Conservation (phyloP, 2,888 invertebrate species). For the Nephrotoma guestfalica region DNA sequence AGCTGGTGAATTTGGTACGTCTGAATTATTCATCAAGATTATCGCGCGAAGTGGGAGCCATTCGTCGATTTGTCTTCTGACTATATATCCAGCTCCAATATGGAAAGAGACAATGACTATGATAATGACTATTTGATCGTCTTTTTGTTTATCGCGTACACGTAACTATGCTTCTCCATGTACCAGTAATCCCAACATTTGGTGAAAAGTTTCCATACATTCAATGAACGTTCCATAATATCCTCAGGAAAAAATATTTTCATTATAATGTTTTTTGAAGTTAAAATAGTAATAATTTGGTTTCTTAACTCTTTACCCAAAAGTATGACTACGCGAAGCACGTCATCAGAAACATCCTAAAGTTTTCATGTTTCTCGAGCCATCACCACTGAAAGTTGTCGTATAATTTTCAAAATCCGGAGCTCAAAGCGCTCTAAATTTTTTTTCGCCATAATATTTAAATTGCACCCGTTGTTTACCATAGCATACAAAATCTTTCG, state of each 20-base stretch:
- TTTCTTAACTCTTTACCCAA: not conserved
- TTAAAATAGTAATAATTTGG: not conserved
- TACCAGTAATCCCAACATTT: not conserved
- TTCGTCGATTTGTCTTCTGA: slow-evolving; percentile 16
- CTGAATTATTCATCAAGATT: slow-evolving; percentile 14
- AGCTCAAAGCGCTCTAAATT: too few species aligned
- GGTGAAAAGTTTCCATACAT: too few species aligned
- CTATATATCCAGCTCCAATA: too few species aligned
- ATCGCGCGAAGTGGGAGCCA: slow-evolving; percentile 21
- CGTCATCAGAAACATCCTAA: too few species aligned
- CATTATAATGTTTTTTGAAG: not conserved
- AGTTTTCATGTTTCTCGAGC: too few species aligned
- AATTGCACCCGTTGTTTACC: too few species aligned
- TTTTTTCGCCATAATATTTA: not conserved
- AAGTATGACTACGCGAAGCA: not conserved
- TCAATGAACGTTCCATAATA: not conserved
- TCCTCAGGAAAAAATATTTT: not conserved
- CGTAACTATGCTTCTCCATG: too few species aligned
- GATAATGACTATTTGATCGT: not conserved
- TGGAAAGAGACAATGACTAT: too few species aligned
- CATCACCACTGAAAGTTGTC: too few species aligned
- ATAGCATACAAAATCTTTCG: not conserved
- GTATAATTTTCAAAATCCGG: too few species aligned
- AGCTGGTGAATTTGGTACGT: slow-evolving; percentile 12
- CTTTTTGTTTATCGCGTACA: too few species aligned